Evolutionary conservation across 2,113 vertebrate genomes (phyloP).

Genomic region (Pseudopodoces humilis): DNA sequence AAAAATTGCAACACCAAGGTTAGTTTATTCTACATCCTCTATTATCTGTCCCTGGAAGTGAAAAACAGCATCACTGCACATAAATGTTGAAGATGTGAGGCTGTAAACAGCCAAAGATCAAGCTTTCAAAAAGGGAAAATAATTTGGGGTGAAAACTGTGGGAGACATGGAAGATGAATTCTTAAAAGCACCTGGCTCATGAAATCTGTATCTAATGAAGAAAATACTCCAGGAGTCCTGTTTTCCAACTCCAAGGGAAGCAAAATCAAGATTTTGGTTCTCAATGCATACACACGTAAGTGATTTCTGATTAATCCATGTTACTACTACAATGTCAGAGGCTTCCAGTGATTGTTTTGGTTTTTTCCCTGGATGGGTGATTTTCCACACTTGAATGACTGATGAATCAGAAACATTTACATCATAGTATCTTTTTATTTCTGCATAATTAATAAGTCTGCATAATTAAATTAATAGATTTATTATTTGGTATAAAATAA

Average conservation of each 20-base stretch:
- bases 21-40: neutral
- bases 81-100: neutral
- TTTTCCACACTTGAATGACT: neutral
- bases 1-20: constrained; percentile 3
- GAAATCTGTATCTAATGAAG: neutral
- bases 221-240: neutral
- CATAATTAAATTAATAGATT: too few species aligned
- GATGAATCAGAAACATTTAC: neutral
- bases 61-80: neutral
- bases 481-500: neutral
- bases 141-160: neutral
- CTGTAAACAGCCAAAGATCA: neutral
- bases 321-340: neutral
- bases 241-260: neutral
- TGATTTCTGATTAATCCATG: neutral
- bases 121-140: neutral
- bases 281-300: neutral
- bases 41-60: neutral
- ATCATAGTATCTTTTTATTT: neutral
- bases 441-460: neutral
- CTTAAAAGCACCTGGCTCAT: neutral
- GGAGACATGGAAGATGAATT: neutral
- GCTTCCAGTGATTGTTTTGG: neutral
- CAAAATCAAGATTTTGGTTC: neutral
- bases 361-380: neutral